A percentile compares a stretch with the other conserved stretches of the same genome.
phyloP scores from a whole-genome alignment of 2,888 invertebrate genomes.

The Protonemura montana region DNA sequence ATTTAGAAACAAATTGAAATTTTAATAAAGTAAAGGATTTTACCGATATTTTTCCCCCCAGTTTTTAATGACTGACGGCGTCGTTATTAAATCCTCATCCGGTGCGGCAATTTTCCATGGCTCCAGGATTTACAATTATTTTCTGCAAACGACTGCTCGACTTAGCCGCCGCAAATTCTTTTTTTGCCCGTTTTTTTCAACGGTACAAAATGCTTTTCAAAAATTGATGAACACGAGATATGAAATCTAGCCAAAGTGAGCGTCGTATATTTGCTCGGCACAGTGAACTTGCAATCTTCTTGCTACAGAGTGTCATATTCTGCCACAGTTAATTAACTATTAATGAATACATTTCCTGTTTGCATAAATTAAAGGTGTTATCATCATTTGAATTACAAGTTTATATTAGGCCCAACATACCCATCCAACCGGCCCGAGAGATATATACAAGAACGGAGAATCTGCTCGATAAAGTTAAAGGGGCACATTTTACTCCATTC shows the following conservation, averaged over 20 bases:
- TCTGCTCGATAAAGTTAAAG: conserved; percentile 35
- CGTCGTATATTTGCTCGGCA: not conserved
- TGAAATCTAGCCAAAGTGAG: not conserved
- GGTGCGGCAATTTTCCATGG: not conserved
- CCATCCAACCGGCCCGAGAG: conserved; percentile 16
- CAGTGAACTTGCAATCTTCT: conserved; percentile 16
- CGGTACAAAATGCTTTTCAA: not conserved
- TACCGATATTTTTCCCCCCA: not conserved
- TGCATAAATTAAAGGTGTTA: conserved; percentile 38
- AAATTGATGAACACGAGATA: conserved; percentile 33
- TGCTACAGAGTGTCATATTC: conserved; percentile 7
- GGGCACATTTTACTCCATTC: conserved; percentile 27
- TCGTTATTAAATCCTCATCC: conserved; percentile 12
- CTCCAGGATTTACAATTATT: not conserved
- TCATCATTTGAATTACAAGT: conserved; percentile 36
- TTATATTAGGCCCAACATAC: conserved; percentile 13
- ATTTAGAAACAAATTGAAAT: conserved; percentile 18
- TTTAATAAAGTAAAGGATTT: conserved; percentile 26
- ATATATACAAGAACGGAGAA: not conserved
- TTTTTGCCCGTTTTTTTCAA: not conserved
- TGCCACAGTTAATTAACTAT: conserved; percentile 36
- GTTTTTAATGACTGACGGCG: conserved; percentile 4
- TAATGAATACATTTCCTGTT: conserved; percentile 40
- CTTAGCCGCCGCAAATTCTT: not conserved
- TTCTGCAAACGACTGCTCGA: not conserved